These are phyloP conservation scores for Chrysocyon brachyurus DNA, from an alignment of 2,797 vertebrate genomes.

Conservation along the genomic window DNA sequence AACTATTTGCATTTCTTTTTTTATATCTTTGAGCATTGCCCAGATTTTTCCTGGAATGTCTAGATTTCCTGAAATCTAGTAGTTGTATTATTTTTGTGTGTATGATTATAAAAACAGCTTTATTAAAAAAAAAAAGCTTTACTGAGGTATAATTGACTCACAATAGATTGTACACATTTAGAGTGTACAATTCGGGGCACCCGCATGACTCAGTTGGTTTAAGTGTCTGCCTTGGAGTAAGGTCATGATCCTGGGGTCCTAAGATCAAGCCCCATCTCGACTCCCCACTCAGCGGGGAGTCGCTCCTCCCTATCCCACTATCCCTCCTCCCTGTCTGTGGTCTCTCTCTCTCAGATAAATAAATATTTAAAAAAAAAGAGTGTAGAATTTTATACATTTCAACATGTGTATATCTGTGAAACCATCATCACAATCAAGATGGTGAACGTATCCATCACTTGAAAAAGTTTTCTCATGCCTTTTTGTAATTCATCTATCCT, in stretches of 20 bases:
- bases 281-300: no score
- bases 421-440: background rate
- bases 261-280: no score
- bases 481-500: background rate
- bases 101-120: constrained; percentile 42
- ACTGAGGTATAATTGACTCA: background rate
- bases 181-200: background rate
- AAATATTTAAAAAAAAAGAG: background rate
- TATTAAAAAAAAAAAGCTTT: background rate
- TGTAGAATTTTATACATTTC: background rate
- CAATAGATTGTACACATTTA: background rate
- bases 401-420: background rate
- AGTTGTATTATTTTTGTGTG: background rate
- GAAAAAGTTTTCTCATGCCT: background rate
- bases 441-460: background rate
- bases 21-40: background rate
- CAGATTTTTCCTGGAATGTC: background rate
- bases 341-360: no score
- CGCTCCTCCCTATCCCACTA: no score
- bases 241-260: no score
- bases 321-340: no score
- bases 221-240: no score
- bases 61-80: constrained; percentile 50
- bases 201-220: no score
- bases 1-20: constrained; percentile 6